A percentile compares a stretch with the other conserved stretches of the same genome.
These are phyloP conservation scores for Eonycteris spelaea DNA, from an alignment of 2,113 vertebrate species.

Conservation along the genomic window DNA sequence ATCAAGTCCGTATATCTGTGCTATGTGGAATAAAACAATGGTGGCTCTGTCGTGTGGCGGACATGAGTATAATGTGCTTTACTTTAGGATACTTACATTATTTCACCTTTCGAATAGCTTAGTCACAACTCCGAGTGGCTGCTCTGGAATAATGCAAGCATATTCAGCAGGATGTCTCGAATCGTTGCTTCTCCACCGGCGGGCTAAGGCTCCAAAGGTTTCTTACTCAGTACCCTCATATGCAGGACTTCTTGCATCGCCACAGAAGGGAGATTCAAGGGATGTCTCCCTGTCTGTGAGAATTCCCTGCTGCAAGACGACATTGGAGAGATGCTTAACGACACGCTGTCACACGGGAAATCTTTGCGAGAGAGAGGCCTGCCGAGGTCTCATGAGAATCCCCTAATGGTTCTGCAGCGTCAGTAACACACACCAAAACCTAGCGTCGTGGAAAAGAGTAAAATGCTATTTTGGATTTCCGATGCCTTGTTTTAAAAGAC, in stretches of 20 bases:
- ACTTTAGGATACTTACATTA: background rate
- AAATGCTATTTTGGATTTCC: background rate
- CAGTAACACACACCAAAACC: background rate
- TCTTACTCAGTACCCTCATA: background rate
- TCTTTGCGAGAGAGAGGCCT: background rate
- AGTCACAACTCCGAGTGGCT: background rate
- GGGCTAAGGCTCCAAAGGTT: background rate
- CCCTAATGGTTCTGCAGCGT: background rate
- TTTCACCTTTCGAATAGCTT: background rate
- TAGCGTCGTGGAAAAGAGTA: background rate
- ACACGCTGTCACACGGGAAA: background rate
- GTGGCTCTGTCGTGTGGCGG: background rate
- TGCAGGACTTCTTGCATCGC: background rate
- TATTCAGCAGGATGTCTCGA: background rate
- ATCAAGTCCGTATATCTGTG: background rate
- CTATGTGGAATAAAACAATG: background rate
- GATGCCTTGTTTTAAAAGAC: background rate
- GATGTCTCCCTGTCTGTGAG: background rate
- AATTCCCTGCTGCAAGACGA: background rate
- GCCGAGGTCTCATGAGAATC: background rate
- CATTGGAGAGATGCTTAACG: constrained; percentile 17
- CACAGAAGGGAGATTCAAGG: too few relatives aligned
- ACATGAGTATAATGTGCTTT: background rate
- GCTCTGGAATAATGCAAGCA: background rate
- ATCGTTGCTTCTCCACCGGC: background rate